Evolutionary conservation across 2,113 vertebrate species (phyloP).

Genomic region (Lophura nycthemera): DNA sequence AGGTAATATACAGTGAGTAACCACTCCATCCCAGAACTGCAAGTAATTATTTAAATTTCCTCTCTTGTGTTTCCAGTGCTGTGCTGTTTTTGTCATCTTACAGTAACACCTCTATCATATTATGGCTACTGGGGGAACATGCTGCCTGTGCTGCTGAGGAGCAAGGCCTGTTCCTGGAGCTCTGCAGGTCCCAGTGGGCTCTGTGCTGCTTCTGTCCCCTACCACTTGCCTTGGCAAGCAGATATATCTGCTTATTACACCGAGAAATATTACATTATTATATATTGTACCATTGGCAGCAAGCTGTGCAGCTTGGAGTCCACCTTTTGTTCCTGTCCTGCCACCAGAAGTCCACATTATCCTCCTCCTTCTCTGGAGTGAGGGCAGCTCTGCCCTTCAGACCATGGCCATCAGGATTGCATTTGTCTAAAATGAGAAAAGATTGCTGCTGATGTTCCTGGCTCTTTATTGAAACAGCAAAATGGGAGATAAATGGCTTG

Average conservation of each 20-base stretch:
- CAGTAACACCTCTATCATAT: background rate
- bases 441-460: background rate
- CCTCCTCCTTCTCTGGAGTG: background rate
- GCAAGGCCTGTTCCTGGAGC: background rate
- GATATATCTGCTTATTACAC: background rate
- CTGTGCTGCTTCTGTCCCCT: background rate
- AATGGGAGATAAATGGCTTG: background rate
- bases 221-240: too few relatives aligned
- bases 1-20: background rate
- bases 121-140: background rate
- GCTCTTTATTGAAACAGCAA: background rate
- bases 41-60: background rate
- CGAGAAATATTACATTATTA: background rate
- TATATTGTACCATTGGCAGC: background rate
- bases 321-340: background rate
- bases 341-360: background rate
- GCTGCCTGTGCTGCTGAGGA: background rate
- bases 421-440: constrained; percentile 7
- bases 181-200: background rate
- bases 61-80: background rate
- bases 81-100: background rate
- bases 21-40: background rate
- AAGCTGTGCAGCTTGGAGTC: background rate
- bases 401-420: background rate
- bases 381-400: background rate